Base-by-base conservation (phyloP, 1,140 invertebrate species). In the Tribolium madens region DNA sequence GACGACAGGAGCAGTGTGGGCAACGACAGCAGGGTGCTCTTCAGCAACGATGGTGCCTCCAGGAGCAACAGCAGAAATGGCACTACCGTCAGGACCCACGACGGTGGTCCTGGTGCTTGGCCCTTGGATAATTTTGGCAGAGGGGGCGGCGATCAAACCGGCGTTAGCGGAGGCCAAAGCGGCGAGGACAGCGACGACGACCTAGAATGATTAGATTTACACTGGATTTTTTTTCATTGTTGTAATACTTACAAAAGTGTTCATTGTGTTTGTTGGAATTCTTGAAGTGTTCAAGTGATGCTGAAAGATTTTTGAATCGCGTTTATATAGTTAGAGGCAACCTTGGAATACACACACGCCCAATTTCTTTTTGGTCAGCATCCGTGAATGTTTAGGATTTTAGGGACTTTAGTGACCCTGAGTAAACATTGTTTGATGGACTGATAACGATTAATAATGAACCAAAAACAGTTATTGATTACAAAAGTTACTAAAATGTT, bases 21-120 rank as follows among this genome's bases (percentile, higher is more conserved):
- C 48, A 36, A 48, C 68, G 14, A 75, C 15, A 52, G 68, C 78
- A 17, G 60, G n/a, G 14, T 60, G 60, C 10, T 76, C 70, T 68
- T 75, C 50, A 1, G 73, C 31, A 17, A 78, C 53, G 13, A 76
- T 78, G 47, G 53, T 36, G 10, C 76, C 76, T 13, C 71, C 76
- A 17, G 73, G 68, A 2, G 42, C 53, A 3, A 50, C 75, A 31
- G 78, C 47, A 15, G 75, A 71, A 14, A 76, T 76, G 13, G 76
- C 77, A 18, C 77, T 78, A 12, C 77, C 77, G 17, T 78, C 77
- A 12, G 73, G 73, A n/a, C 77, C 77, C 13, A 78, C 73, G 7
- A 78, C 77, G 31, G 73, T 57, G 46, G 77, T 73, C 12, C 64
- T 75, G n/a, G 64, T 53, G 48, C 77, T 78, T 10, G 77, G 77